These are phyloP conservation scores for Diabrotica virgifera DNA, from an alignment of 1,140 invertebrate species.

Conservation along the genomic window DNA sequence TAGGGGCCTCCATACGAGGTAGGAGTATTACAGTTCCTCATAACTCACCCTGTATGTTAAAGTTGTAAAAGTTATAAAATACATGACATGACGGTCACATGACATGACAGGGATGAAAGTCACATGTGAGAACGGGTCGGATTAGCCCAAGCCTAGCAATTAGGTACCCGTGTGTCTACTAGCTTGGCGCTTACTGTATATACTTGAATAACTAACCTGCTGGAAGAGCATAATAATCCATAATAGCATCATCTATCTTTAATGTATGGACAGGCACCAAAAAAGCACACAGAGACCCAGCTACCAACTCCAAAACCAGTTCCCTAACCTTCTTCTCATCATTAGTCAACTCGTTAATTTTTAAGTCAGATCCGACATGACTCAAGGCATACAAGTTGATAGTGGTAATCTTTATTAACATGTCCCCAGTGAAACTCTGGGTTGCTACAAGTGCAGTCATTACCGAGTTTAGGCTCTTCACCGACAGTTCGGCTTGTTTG, in stretches of 20 bases:
- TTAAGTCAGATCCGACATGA: constrained; percentile 53
- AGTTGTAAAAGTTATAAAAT: too few species aligned
- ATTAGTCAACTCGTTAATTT: constrained; percentile 51
- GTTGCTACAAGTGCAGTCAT: constrained; percentile 73
- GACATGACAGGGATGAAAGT: too few species aligned
- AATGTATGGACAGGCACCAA: constrained; percentile 69
- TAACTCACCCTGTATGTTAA: too few species aligned
- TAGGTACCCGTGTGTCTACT: too few species aligned
- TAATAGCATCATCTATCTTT: constrained; percentile 55
- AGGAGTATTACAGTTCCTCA: too few species aligned
- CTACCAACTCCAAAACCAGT: constrained; percentile 64
- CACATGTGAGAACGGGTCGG: too few species aligned
- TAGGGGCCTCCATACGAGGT: too few species aligned
- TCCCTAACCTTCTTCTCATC: constrained; percentile 56
- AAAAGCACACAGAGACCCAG: constrained; percentile 66
- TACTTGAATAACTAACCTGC: constrained; percentile 52
- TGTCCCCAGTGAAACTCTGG: constrained; percentile 70
- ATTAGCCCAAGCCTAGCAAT: too few species aligned
- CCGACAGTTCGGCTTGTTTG: constrained; percentile 56
- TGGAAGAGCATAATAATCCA: constrained; percentile 69
- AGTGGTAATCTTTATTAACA: constrained; percentile 72
- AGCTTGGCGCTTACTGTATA: too few species aligned
- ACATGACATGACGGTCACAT: too few species aligned
- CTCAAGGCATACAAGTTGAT: constrained; percentile 73
- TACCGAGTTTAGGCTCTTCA: constrained; percentile 63